Evolutionary conservation across 2,797 vertebrate species (phyloP), one percentile per base, ranked within the genome.

Genomic region (Propithecus perrieri): DNA sequence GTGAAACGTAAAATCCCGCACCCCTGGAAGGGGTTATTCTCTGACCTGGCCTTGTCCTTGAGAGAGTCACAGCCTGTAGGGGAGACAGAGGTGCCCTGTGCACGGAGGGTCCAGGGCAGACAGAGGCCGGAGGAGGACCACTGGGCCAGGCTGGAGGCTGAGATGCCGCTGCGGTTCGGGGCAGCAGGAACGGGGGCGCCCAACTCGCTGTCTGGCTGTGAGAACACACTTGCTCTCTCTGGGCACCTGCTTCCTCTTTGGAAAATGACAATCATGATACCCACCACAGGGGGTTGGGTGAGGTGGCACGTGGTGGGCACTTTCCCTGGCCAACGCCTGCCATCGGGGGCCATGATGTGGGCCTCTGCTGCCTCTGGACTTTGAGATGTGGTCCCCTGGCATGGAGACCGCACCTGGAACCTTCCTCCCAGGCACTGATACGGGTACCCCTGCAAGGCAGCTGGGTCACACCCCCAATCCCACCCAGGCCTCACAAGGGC

Each of bases 151-250:
- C 53, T n/a, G 10, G 35, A 20, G 43, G 24, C 1, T 14, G 41
- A 8, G 11, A 22, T 8, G 7, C 41, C 30, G 24, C 71, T 1
- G 0, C 26, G 8, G n/a, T 41, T 26, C 41, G 2, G 33, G 18
- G 26, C 0, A 10, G 33, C 22, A 12, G 78, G 8, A 46, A 28
- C 17, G 48, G 4, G 33, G 12, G 33, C 57, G 5, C 46, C 24
- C 35, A 8, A 1, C 12, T 3, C 0, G 4, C 55, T 57, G 11
- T n/a, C 50, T 65, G 57, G 17, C 72, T 15, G 13, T 7, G 35
- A 30, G 35, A 13, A 22, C 0, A 9, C 50, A 28, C 24, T 17
- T 35, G 48, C 57, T 61, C 71, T 84, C 46, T 35, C 13, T 53
- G 75, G 50, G 72, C 22, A 50, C 61, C 71, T 17, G 0, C 15